Evolutionary conservation across 1,140 invertebrate species (phyloP), one percentile per base, ranked within the genome.

Genomic region (Trissolcus basalis): DNA sequence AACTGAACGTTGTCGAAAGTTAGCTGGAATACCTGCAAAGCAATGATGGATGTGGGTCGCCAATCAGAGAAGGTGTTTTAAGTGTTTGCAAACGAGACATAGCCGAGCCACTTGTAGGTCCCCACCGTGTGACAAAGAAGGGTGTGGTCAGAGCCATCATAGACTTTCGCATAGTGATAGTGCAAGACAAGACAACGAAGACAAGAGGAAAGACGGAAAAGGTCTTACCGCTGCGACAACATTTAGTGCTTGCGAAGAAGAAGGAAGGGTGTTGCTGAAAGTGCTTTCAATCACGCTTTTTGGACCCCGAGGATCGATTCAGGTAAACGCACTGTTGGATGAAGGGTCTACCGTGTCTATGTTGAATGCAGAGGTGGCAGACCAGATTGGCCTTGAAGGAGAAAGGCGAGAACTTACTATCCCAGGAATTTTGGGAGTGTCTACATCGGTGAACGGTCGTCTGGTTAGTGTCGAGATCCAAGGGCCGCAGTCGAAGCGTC

Each of bases 311-410:
- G 59, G 48, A 1, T 32, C 27, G 27, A 27, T 11, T 50, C n/a
- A 19, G 8, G 11, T 47, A 2, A 55, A 50, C 12, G 48, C 59
- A 1, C 6, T 61, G 1, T 39, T 61, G 16, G 59, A 61, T 39
- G 63, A 72, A 13, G 75, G 75, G n/a, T n/a, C n/a, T n/a, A n/a
- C n/a, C n/a, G n/a, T n/a, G 2, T 72, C 69, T 0, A 9, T 73
- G 6, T 43, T 78, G 4, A 15, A 65, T 27, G 12, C n/a, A 0
- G 32, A 59, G 7, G 0, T 50, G 11, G 68, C 67, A 0, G 5
- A 19, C 4, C 16, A 55, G 12, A 43, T 69, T n/a, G 63, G 76
- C 2, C 33, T 58, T 0, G 5, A 5, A 0, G 63, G 63, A 1
- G 8, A 47, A 32, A 11, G 36, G 27, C 11, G 4, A 1, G 10